A percentile compares a stretch with the other conserved stretches of the same genome.
These are phyloP conservation scores for Sussaba pulchella DNA, from an alignment of 2,888 invertebrate genomes.

Conservation along the genomic window DNA sequence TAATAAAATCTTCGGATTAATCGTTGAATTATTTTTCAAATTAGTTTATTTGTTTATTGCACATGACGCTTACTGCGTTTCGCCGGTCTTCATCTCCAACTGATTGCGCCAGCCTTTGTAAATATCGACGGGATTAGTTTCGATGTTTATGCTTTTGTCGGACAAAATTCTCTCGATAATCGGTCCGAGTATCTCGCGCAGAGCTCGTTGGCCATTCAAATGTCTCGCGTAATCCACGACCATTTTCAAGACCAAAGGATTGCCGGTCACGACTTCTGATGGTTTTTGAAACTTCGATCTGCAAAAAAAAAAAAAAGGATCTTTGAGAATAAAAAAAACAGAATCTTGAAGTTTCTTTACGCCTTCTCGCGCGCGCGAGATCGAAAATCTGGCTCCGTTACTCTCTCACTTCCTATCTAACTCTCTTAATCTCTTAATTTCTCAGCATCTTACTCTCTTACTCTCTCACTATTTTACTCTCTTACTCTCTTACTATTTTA, in stretches of 20 bases:
- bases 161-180: slow-evolving; percentile 88
- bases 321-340: too few species aligned
- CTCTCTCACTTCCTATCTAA: too few species aligned
- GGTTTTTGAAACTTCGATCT: slow-evolving; percentile 90
- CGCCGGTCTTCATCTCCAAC: slow-evolving; percentile 90
- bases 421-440: too few species aligned
- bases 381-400: too few species aligned
- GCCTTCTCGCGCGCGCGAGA: too few species aligned
- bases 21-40: not conserved
- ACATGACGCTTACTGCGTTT: slow-evolving; percentile 88
- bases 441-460: too few species aligned
- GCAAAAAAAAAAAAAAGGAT: slow-evolving; percentile 63
- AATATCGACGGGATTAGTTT: slow-evolving; percentile 91
- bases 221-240: slow-evolving; percentile 90
- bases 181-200: slow-evolving; percentile 90
- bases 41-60: slow-evolving; percentile 5
- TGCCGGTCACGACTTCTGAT: slow-evolving; percentile 90
- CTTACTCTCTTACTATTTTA: too few species aligned
- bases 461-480: too few species aligned
- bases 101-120: slow-evolving; percentile 92
- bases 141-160: slow-evolving; percentile 88
- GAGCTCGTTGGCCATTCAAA: slow-evolving; percentile 88
- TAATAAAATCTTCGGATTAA: too few species aligned
- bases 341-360: too few species aligned
- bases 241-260: slow-evolving; percentile 91